Base-by-base conservation (phyloP, 2,888 invertebrate species). In the Dermolepida albohirtum region DNA sequence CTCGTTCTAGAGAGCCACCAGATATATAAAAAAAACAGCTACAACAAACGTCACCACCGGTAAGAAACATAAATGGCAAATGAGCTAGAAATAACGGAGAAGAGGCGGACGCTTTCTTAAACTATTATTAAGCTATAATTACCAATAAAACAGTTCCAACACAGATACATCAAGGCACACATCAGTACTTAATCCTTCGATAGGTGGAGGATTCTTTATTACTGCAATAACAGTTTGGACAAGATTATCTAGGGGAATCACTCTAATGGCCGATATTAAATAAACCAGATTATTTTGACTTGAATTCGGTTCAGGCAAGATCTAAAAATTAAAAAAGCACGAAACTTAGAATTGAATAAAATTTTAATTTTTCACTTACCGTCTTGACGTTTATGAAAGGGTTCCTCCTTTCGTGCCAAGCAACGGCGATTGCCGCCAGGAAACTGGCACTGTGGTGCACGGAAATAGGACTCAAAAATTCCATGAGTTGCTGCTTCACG, bases 381-480 rank as follows among this genome's bases (percentile, higher is more conserved):
- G 83, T 85, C 80, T 83, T 87, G 49, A 82, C 82, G 75, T 75
- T 85, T 67, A 77, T 78, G 74, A 84, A 83, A 6, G 85, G 79
- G 72, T 87, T 87, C 64, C 88, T 85, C 64, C 89, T 83, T 75
- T 94, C 92, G 80, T 92, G 90, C 95, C 95, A 96, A 34, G 94
- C 94, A 5, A 94, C 91, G 0, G 94, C 92, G 69, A 95, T 88
- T 1, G 95, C 92, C 6, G 92, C 92, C 67, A 96, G 84, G 76
- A 96, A 92, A 78, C 91, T 91, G 12, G 89, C 86, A 10, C 93
- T 91, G 80, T 95, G 94, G 78, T 93, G 92, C 65, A 92, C 88
- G 6, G 94, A 92, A 57, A 96, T 89, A 0, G 95, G 95, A 76
- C 93, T 93, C 4, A 96, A 82, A 73, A 95, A 90, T 79, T 94